Evolutionary conservation across 2,797 vertebrate genomes (phyloP).

Genomic region (Micrastur ruficollis): DNA sequence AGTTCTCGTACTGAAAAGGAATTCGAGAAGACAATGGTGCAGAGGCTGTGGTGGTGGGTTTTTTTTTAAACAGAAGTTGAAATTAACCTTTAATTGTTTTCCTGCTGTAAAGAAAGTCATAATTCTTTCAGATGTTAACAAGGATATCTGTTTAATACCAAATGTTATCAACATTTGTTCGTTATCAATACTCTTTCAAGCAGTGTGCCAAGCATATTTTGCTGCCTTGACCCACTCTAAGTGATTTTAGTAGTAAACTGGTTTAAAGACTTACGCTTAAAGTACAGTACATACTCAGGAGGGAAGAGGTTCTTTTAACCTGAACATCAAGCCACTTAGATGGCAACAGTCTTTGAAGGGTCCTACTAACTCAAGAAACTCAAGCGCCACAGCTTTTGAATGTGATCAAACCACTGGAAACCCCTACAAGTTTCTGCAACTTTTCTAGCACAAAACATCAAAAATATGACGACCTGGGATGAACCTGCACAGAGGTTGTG

Average conservation of each 20-base stretch:
- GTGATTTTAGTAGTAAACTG: neutral
- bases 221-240: neutral
- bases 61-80: neutral
- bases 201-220: neutral
- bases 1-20: neutral
- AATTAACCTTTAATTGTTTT: slow-evolving; percentile 9
- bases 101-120: neutral
- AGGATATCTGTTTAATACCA: neutral
- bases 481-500: neutral
- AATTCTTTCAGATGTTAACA: neutral
- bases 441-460: neutral
- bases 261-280: neutral
- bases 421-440: neutral
- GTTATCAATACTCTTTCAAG: neutral
- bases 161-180: too few species aligned
- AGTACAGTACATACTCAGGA: neutral
- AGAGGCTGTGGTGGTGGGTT: accelerated
- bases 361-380: neutral
- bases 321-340: neutral
- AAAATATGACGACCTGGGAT: accelerated
- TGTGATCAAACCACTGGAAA: neutral
- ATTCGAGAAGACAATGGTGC: neutral
- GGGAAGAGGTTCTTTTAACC: neutral
- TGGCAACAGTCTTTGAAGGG: neutral
- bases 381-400: neutral